Evolutionary conservation across 2,113 vertebrate species (phyloP).

Genomic region (Vulpes vulpes): DNA sequence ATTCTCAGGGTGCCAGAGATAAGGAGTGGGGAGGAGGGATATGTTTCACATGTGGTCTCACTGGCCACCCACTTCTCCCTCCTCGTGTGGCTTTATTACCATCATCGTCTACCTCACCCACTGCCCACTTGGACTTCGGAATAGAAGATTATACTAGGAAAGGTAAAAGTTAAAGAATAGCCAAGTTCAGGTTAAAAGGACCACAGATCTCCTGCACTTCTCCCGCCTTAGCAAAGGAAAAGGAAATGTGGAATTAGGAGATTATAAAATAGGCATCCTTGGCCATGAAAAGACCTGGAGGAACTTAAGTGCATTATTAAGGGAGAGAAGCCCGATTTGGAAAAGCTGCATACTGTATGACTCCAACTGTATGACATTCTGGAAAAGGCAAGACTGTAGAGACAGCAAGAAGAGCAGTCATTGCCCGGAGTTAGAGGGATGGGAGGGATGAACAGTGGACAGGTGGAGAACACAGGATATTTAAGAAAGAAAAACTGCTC

Average conservation of each 20-base stretch:
- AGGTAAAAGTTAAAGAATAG: background rate
- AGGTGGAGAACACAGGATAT: background rate
- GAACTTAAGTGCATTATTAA: too few species aligned
- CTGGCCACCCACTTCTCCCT: background rate
- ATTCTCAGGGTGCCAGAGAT: background rate
- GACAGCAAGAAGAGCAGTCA: background rate
- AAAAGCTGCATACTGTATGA: accelerated
- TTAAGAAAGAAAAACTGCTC: background rate
- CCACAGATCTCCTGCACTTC: background rate
- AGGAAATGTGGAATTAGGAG: background rate
- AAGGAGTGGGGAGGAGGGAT: too few species aligned
- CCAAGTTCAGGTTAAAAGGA: background rate
- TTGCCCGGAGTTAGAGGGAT: too few species aligned
- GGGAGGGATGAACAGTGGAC: accelerated
- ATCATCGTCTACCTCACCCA: accelerated
- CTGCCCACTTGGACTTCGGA: background rate
- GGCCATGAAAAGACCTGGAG: background rate
- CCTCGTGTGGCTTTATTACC: background rate
- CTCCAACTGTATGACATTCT: background rate
- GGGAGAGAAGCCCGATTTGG: background rate
- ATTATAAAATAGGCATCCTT: too few species aligned
- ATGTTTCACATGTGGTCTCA: accelerated
- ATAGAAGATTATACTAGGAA: background rate
- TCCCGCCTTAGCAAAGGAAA: background rate
- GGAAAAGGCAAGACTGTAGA: background rate